phyloP scores from a whole-genome alignment of 2,113 vertebrate genomes.

The Spizaetus ornatus region DNA sequence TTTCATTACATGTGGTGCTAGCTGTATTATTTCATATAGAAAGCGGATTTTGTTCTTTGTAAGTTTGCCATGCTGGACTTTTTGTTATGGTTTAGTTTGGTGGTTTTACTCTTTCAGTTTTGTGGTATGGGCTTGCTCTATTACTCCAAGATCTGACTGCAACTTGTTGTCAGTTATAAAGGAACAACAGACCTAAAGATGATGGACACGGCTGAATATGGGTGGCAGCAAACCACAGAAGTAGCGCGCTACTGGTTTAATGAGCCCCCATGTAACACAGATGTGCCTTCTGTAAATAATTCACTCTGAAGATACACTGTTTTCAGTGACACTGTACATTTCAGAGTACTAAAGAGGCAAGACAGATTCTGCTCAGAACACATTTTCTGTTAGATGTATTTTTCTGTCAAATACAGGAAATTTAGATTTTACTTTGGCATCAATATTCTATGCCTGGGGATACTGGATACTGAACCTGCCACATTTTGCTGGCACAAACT shows the following conservation, averaged over 20 bases:
- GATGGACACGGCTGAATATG: not conserved
- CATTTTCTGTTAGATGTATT: not conserved
- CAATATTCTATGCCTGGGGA: not conserved
- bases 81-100: not conserved
- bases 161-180: not conserved
- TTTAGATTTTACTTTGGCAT: not conserved
- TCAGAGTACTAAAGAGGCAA: not conserved
- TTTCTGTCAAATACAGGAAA: not conserved
- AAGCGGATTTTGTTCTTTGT: not conserved
- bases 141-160: not conserved
- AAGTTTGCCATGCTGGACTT: not conserved
- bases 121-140: not conserved
- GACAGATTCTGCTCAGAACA: not conserved
- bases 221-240: not conserved
- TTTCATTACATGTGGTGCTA: not conserved
- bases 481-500: not conserved
- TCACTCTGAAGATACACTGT: not conserved
- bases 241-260: not conserved
- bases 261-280: not conserved
- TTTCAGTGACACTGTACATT: not conserved
- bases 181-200: not conserved
- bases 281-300: constrained; percentile 18
- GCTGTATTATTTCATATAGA: not conserved
- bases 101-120: not conserved
- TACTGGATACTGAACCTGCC: not conserved